Evolutionary conservation across 2,797 vertebrate genomes (phyloP).

Genomic region (Garrulus glandarius): DNA sequence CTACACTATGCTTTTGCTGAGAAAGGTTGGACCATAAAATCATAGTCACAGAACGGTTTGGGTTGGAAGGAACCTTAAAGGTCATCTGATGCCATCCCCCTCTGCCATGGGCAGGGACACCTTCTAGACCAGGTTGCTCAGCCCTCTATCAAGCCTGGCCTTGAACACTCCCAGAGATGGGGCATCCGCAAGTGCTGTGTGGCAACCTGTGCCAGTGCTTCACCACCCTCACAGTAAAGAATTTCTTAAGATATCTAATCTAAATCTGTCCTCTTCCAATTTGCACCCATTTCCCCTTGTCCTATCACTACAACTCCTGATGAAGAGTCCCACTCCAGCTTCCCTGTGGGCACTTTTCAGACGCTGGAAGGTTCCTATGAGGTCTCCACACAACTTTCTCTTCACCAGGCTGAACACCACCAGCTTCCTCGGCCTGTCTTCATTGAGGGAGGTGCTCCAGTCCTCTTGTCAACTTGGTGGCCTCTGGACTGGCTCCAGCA

Average conservation of each 20-base stretch:
- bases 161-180: background rate
- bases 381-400: background rate
- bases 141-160: background rate
- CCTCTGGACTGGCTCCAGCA: accelerated
- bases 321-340: background rate
- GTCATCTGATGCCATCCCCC: background rate
- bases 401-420: background rate
- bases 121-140: background rate
- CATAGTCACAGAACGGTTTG: background rate
- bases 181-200: background rate
- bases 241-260: background rate
- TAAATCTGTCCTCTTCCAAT: background rate
- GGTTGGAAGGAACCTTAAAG: background rate
- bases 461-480: background rate
- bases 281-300: background rate
- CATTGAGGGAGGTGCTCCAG: background rate
- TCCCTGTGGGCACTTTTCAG: background rate
- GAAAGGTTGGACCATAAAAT: background rate
- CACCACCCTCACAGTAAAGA: background rate
- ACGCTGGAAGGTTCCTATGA: background rate
- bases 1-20: background rate
- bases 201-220: background rate
- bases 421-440: background rate
- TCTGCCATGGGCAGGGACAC: background rate
- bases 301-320: background rate